phyloP scores from a whole-genome alignment of 2,797 vertebrate genomes.

The Enteromius thamalakanensis region DNA sequence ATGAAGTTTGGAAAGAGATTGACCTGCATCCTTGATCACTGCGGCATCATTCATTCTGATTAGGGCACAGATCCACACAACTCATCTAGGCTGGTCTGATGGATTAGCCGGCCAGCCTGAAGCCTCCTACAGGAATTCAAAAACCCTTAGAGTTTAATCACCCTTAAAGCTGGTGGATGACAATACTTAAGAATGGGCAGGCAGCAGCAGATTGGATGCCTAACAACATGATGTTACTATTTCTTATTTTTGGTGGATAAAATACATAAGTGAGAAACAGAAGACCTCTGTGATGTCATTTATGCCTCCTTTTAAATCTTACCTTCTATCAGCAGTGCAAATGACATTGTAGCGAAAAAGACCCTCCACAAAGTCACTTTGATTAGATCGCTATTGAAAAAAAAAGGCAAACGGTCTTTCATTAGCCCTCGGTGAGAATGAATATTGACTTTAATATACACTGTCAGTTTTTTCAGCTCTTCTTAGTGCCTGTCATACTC shows the following conservation, averaged over 20 bases:
- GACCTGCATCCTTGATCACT: conserved; percentile 63
- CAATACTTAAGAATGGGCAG: conserved; percentile 53
- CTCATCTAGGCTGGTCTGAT: conserved; percentile 60
- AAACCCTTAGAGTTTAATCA: conserved; percentile 60
- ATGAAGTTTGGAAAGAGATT: conserved; percentile 62
- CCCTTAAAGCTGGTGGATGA: conserved; percentile 43
- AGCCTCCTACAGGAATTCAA: conserved; percentile 60
- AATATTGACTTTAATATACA: conserved; percentile 61
- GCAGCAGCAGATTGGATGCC: conserved; percentile 7
- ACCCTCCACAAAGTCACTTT: conserved; percentile 52
- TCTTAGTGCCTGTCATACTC: conserved; percentile 47
- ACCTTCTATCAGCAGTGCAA: conserved; percentile 15
- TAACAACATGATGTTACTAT: not conserved
- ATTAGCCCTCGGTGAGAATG: conserved; percentile 56
- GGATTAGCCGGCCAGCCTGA: conserved; percentile 58
- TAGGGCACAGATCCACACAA: conserved; percentile 56
- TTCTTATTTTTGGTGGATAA: conserved; percentile 24
- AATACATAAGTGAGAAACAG: not conserved
- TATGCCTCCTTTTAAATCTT: not conserved
- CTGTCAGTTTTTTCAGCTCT: conserved; percentile 34
- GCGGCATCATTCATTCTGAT: conserved; percentile 65
- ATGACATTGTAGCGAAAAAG: conserved; percentile 46
- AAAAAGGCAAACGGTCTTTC: conserved; percentile 37
- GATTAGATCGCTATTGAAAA: conserved; percentile 51
- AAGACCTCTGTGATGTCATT: conserved; percentile 11